Percentiles rank a stretch among this genome's conserved stretches.
These are phyloP conservation scores for Elgaria multicarinata DNA, from an alignment of 2,113 vertebrate genomes.

Conservation along the genomic window DNA sequence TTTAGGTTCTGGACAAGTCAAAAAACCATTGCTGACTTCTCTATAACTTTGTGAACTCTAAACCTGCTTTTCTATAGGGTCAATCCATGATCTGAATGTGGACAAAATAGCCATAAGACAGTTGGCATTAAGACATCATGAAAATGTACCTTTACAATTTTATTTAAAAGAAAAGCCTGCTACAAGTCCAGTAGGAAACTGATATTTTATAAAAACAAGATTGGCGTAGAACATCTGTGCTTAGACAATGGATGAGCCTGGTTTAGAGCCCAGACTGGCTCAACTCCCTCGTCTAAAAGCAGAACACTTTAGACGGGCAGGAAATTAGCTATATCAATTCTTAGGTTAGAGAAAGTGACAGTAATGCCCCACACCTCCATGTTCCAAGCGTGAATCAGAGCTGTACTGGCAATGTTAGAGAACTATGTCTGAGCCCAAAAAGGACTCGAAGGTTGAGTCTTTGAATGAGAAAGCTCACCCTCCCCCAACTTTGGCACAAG, in stretches of 20 bases:
- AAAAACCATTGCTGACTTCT: neutral
- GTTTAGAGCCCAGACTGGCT: neutral
- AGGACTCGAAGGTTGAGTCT: neutral
- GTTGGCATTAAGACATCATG: neutral
- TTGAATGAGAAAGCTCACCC: constrained; percentile 24
- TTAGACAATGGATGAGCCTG: constrained; percentile 16
- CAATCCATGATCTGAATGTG: neutral
- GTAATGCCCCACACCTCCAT: neutral
- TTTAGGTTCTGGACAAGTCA: neutral
- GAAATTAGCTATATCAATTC: neutral
- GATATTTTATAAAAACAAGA: constrained; percentile 20
- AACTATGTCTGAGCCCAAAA: neutral
- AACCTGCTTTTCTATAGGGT: neutral
- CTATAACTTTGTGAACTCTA: neutral
- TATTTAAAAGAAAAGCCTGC: constrained; percentile 31
- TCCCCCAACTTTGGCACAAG: constrained; percentile 51
- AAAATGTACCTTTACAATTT: constrained; percentile 4
- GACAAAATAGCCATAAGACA: neutral
- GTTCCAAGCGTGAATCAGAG: neutral
- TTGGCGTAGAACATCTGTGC: constrained; percentile 45
- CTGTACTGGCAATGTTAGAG: neutral
- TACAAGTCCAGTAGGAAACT: constrained; percentile 28
- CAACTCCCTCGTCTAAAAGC: neutral
- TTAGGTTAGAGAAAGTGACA: neutral
- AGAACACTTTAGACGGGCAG: neutral